Conservation (phyloP, 2,888 invertebrate genomes). For the Pollenia amentaria region DNA sequence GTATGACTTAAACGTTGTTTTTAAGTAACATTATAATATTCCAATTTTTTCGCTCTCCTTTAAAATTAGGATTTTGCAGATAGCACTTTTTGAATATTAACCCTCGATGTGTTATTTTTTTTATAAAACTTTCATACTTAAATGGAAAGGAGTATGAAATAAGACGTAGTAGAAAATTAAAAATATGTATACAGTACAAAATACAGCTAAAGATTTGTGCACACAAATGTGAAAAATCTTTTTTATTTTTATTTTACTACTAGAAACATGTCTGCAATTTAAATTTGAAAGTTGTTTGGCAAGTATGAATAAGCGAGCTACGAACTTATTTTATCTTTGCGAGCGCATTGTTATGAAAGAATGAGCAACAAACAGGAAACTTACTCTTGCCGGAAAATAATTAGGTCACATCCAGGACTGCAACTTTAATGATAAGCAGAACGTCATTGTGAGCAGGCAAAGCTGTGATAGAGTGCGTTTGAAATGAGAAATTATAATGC, state of each 20-base stretch:
- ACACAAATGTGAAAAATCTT: background rate
- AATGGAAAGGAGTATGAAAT: background rate
- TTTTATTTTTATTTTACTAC: background rate
- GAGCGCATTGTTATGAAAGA: background rate
- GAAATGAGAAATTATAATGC: constrained; percentile 17
- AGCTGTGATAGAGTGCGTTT: background rate
- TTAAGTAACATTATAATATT: too few species aligned
- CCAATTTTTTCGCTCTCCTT: too few species aligned
- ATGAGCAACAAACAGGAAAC: background rate
- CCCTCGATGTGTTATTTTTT: too few species aligned
- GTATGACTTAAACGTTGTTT: too few species aligned
- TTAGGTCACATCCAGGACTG: constrained; percentile 65
- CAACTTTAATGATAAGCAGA: constrained; percentile 40
- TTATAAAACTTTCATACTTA: background rate
- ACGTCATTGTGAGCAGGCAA: constrained; percentile 21
- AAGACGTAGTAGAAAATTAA: background rate
- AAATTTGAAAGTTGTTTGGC: background rate
- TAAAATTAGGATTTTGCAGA: too few species aligned
- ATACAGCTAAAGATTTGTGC: background rate
- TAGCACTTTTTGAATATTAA: too few species aligned
- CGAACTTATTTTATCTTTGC: constrained; percentile 24
- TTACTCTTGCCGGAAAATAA: background rate
- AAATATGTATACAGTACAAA: background rate
- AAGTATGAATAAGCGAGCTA: background rate
- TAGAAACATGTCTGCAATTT: background rate